phyloP scores from a whole-genome alignment of 2,888 invertebrate genomes.

The Acanthopleura granulata region DNA sequence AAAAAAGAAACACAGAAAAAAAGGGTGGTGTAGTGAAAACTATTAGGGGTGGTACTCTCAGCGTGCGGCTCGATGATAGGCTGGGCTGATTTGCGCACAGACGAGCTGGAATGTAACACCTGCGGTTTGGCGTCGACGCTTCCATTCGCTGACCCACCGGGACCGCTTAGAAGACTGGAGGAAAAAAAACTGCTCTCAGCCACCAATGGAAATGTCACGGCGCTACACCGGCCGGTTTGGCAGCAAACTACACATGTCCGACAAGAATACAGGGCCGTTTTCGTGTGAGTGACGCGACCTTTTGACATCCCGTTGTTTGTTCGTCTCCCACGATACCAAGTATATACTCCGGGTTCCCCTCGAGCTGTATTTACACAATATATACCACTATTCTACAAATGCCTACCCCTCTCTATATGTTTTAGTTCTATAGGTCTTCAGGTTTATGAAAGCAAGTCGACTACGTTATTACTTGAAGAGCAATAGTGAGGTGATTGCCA shows the following conservation, averaged over 20 bases:
- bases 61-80: background rate
- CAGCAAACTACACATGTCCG: background rate
- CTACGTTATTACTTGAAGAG: no score
- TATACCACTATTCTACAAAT: no score
- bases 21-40: no score
- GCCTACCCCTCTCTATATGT: no score
- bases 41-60: background rate
- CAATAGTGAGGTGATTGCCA: no score
- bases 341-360: no score
- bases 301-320: background rate
- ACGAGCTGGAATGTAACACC: background rate
- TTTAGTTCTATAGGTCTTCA: no score
- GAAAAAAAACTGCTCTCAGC: background rate
- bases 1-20: no score
- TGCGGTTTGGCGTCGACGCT: background rate
- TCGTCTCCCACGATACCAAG: background rate
- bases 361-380: no score
- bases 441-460: no score
- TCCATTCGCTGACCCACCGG: background rate
- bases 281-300: constrained; percentile 7
- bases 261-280: background rate
- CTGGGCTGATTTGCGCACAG: background rate
- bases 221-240: background rate
- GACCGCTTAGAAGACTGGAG: background rate
- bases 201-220: background rate